Percentiles rank a stretch among this genome's conserved stretches.
Evolutionary conservation across 2,888 invertebrate genomes (phyloP).

Genomic region (Chrysotoxum bicinctum): DNA sequence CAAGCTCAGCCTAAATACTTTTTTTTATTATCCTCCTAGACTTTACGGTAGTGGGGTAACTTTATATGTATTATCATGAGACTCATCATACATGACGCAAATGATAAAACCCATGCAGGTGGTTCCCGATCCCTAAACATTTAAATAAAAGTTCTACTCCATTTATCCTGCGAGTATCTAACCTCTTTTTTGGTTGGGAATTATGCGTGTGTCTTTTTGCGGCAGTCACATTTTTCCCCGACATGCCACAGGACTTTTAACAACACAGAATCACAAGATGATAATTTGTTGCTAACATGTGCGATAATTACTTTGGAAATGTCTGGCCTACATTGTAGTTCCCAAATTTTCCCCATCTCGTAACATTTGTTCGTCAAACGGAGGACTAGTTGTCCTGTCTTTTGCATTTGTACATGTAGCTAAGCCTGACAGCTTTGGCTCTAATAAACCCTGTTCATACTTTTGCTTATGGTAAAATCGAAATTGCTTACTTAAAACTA

Average conservation of each 20-base stretch:
- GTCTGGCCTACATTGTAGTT: neutral
- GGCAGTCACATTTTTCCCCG: neutral
- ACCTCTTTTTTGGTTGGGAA: neutral
- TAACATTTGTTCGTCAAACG: neutral
- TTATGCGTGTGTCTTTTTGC: neutral
- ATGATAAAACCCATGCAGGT: neutral
- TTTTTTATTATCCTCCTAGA: neutral
- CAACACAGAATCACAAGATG: neutral
- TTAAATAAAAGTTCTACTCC: neutral
- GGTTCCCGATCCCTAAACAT: neutral
- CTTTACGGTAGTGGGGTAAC: neutral
- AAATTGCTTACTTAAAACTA: too few relatives aligned
- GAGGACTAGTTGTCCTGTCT: neutral
- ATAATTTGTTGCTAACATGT: conserved; percentile 25
- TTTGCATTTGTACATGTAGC: neutral
- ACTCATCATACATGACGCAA: neutral
- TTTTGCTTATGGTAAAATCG: neutral
- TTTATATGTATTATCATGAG: neutral
- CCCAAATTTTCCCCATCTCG: neutral
- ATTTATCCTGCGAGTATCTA: neutral
- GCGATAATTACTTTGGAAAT: conserved; percentile 38
- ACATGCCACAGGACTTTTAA: neutral
- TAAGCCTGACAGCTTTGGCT: neutral
- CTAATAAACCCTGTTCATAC: neutral
- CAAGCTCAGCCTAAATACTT: neutral